These are phyloP conservation scores for Papilio xuthus DNA, from an alignment of 1,140 invertebrate species.

Conservation along the genomic window DNA sequence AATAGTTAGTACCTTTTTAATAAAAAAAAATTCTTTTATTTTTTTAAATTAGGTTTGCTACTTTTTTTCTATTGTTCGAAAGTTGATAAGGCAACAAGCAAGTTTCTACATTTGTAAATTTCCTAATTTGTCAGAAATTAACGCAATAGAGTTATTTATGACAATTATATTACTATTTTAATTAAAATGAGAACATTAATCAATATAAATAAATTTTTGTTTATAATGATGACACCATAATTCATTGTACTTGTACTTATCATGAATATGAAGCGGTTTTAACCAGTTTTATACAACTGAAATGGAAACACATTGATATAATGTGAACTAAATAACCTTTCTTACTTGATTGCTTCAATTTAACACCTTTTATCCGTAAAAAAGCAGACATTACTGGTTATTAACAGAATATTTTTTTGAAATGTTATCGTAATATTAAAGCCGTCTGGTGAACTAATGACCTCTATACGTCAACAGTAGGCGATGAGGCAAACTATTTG, in stretches of 20 bases:
- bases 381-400: constrained; percentile 44
- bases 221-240: not conserved
- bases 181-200: not conserved
- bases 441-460: constrained; percentile 67
- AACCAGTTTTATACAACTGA: constrained; percentile 34
- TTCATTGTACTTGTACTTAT: constrained; percentile 3
- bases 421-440: constrained; percentile 42
- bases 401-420: constrained; percentile 40
- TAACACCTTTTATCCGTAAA: constrained; percentile 41
- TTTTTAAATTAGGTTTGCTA: too few relatives aligned
- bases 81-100: too few relatives aligned
- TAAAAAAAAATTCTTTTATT: too few relatives aligned
- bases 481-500: constrained; percentile 76
- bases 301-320: constrained; percentile 43
- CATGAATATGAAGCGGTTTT: not conserved
- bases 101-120: too few relatives aligned
- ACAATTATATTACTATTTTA: too few relatives aligned
- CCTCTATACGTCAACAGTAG: constrained; percentile 76
- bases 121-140: not conserved
- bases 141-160: too few relatives aligned
- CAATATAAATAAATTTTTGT: not conserved
- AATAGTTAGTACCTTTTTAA: too few relatives aligned
- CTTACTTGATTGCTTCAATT: constrained; percentile 40
- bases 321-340: constrained; percentile 49
- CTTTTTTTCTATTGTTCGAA: too few relatives aligned